Evolutionary conservation across 2,797 vertebrate genomes (phyloP).

Genomic region (Hippoglossus hippoglossus): DNA sequence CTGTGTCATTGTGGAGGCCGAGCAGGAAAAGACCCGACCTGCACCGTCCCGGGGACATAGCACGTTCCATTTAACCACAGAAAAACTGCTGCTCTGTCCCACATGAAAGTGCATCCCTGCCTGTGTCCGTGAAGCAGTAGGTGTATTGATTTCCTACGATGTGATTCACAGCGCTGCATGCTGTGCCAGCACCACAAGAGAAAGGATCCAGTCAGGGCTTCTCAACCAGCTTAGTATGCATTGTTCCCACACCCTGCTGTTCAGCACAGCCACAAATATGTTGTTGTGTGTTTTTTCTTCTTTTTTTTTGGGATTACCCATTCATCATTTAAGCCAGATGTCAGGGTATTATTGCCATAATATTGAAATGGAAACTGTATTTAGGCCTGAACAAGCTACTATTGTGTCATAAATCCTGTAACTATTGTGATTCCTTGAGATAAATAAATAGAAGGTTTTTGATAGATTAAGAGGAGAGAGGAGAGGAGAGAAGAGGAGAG

Average conservation of each 20-base stretch:
- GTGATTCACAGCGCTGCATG: constrained; percentile 40
- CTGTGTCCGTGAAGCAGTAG: constrained; percentile 16
- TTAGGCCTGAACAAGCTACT: neutral
- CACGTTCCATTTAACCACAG: constrained; percentile 28
- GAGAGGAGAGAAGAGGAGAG: neutral
- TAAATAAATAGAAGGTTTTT: neutral
- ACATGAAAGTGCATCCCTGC: constrained; percentile 45
- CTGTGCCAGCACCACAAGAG: constrained; percentile 31
- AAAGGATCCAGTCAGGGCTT: constrained; percentile 35
- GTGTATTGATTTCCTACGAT: constrained; percentile 64
- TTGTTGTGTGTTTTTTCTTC: constrained; percentile 23
- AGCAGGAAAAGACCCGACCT: constrained; percentile 6
- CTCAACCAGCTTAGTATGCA: constrained; percentile 35
- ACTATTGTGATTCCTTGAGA: neutral
- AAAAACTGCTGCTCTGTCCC: constrained; percentile 4
- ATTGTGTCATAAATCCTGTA: constrained; percentile 10
- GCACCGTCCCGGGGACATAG: constrained; percentile 12
- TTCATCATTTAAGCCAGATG: constrained; percentile 52
- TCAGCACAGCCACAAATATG: constrained; percentile 54
- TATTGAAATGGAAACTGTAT: constrained; percentile 40
- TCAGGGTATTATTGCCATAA: constrained; percentile 20
- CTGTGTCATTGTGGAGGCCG: constrained; percentile 32
- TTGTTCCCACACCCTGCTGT: constrained; percentile 55
- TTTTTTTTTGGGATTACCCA: constrained; percentile 27
- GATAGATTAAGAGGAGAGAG: neutral